Evolutionary conservation across 2,113 vertebrate species (phyloP).

Genomic region (Falcunculus frontatus): DNA sequence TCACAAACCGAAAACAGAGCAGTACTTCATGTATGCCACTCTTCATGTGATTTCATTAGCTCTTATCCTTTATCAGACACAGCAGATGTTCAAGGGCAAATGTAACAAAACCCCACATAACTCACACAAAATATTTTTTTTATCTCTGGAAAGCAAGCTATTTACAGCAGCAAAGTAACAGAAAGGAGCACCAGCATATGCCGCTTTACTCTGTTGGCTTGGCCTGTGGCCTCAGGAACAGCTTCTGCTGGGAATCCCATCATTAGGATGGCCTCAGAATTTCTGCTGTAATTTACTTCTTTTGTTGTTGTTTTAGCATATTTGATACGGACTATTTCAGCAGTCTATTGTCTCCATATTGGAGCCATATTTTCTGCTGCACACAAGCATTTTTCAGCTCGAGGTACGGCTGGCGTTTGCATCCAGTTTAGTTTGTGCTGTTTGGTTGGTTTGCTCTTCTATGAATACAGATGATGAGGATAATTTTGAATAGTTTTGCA

Average conservation of each 20-base stretch:
- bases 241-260: slow-evolving; percentile 27
- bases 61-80: neutral
- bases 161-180: slow-evolving; percentile 20
- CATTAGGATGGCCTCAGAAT: neutral
- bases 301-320: neutral
- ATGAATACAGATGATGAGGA: neutral
- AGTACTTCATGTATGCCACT: neutral
- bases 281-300: neutral
- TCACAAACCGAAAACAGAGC: neutral
- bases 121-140: slow-evolving; percentile 14
- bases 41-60: neutral
- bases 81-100: slow-evolving; percentile 39
- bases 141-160: neutral
- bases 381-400: neutral
- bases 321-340: neutral
- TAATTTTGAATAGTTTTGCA: neutral
- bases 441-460: neutral
- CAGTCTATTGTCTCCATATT: neutral
- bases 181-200: neutral
- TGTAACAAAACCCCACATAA: neutral
- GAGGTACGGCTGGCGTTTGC: neutral
- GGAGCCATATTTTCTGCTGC: neutral
- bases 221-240: slow-evolving; percentile 21
- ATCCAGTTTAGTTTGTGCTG: neutral
- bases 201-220: slow-evolving; percentile 28